Percentiles rank a stretch among this genome's conserved stretches.
These are phyloP conservation scores for Pimpla rufipes DNA, from an alignment of 2,888 invertebrate genomes.

Conservation along the genomic window DNA sequence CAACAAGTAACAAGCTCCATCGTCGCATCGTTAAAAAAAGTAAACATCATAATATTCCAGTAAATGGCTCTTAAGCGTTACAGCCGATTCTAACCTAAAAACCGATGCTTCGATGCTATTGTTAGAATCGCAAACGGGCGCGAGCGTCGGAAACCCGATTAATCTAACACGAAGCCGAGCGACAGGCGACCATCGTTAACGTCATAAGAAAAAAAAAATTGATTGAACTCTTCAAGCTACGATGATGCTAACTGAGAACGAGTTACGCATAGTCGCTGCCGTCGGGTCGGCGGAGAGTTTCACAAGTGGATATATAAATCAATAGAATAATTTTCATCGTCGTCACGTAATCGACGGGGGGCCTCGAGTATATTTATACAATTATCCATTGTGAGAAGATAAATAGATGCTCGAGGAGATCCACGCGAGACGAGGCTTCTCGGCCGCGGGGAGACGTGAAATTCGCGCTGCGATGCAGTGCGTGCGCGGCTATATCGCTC, in stretches of 20 bases:
- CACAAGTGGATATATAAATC: slow-evolving; percentile 24
- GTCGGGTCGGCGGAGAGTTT: not conserved
- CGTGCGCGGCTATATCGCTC: not conserved
- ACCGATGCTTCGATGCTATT: not conserved
- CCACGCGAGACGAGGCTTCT: not conserved
- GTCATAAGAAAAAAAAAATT: slow-evolving; percentile 10
- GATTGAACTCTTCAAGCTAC: not conserved
- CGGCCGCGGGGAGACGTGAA: not conserved
- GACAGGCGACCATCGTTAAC: not conserved
- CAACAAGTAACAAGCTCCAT: too few relatives aligned
- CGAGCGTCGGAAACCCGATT: not conserved
- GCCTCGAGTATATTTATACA: slow-evolving; percentile 31
- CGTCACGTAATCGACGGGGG: slow-evolving; percentile 9
- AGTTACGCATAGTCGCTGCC: not conserved
- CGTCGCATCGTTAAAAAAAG: not conserved
- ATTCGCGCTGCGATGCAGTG: not conserved
- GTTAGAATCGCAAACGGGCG: not conserved
- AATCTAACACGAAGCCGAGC: slow-evolving; percentile 7
- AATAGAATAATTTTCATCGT: not conserved
- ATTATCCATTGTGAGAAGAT: not conserved
- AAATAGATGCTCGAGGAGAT: not conserved
- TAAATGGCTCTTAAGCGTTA: slow-evolving; percentile 1
- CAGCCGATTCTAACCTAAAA: slow-evolving; percentile 33
- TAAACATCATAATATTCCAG: not conserved
- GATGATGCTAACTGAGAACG: not conserved